phyloP scores from a whole-genome alignment of 1,140 invertebrate species.

The Pogonomyrmex barbatus region DNA sequence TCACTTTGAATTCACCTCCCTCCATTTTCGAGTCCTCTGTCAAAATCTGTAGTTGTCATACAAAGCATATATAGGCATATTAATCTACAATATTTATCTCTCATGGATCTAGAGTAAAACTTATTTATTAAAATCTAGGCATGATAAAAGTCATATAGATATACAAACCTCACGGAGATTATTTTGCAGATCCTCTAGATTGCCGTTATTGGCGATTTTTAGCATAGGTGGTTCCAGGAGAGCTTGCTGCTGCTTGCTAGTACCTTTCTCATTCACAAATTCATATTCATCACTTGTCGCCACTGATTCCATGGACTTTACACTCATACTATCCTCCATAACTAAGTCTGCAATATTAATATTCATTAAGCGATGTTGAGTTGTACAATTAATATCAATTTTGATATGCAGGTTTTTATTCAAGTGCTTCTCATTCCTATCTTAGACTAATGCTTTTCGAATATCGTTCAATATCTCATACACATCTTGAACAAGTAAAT shows the following conservation, averaged over 20 bases:
- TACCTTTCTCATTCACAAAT: conserved; percentile 88
- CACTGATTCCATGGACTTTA: conserved; percentile 93
- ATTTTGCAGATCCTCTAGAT: conserved; percentile 90
- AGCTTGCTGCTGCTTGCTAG: conserved; percentile 80
- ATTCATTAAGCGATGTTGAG: background rate
- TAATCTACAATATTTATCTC: background rate
- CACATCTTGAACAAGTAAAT: background rate
- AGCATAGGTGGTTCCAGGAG: conserved; percentile 89
- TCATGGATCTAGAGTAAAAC: background rate
- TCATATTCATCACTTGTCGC: conserved; percentile 94
- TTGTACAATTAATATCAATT: background rate
- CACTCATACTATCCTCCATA: conserved; percentile 93
- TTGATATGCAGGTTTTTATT: background rate
- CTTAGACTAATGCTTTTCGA: background rate
- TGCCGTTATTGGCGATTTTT: conserved; percentile 91
- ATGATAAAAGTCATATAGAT: background rate
- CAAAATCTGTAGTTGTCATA: conserved; percentile 76
- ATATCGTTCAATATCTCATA: background rate
- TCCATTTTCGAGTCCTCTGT: conserved; percentile 85
- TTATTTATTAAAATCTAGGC: background rate
- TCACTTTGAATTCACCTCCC: conserved; percentile 76
- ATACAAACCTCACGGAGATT: conserved; percentile 89
- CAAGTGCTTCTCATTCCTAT: background rate
- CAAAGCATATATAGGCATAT: conserved; percentile 7
- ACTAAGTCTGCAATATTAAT: conserved; percentile 80